A percentile compares a stretch with the other conserved stretches of the same genome.
These are phyloP conservation scores for Acipenser ruthenus DNA, from an alignment of 2,797 vertebrate species.

Conservation along the genomic window DNA sequence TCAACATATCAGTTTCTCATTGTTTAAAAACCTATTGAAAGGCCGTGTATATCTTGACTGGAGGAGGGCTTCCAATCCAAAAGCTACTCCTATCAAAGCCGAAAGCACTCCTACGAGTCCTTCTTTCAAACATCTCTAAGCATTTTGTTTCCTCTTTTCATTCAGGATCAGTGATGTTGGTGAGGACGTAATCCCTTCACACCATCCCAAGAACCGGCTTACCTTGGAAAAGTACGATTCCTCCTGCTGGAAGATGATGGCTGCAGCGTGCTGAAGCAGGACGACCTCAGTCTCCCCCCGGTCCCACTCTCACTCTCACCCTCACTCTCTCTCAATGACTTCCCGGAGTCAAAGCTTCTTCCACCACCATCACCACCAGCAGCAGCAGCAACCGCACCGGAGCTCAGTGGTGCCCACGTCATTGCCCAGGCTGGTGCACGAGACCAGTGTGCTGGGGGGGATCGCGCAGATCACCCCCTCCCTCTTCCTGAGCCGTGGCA, in stretches of 20 bases:
- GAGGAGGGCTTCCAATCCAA: too few species aligned
- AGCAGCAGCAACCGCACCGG: constrained; percentile 52
- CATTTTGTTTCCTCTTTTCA: too few species aligned
- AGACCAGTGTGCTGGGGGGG: constrained; percentile 74
- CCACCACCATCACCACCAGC: constrained; percentile 62
- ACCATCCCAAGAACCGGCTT: too few species aligned
- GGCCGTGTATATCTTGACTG: too few species aligned
- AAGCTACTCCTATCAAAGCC: too few species aligned
- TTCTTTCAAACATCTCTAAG: too few species aligned
- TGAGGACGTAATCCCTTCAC: too few species aligned
- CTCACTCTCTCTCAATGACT: constrained; percentile 62
- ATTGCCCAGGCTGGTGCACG: constrained; percentile 78
- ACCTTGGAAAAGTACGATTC: too few species aligned
- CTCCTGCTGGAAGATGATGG: constrained; percentile 28
- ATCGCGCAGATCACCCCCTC: constrained; percentile 92
- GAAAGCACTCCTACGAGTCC: too few species aligned
- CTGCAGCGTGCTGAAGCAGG: constrained; percentile 39
- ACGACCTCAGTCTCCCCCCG: constrained; percentile 6
- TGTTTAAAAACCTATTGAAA: too few species aligned
- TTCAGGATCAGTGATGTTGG: too few species aligned
- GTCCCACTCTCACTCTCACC: background rate
- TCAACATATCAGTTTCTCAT: too few species aligned
- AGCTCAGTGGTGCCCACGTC: constrained; percentile 57
- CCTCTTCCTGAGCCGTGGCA: constrained; percentile 88
- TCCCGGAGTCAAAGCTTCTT: constrained; percentile 85